Evolutionary conservation across 2,113 vertebrate species (phyloP), one percentile per base, ranked within the genome.

Genomic region (Orientallactaga bullata): DNA sequence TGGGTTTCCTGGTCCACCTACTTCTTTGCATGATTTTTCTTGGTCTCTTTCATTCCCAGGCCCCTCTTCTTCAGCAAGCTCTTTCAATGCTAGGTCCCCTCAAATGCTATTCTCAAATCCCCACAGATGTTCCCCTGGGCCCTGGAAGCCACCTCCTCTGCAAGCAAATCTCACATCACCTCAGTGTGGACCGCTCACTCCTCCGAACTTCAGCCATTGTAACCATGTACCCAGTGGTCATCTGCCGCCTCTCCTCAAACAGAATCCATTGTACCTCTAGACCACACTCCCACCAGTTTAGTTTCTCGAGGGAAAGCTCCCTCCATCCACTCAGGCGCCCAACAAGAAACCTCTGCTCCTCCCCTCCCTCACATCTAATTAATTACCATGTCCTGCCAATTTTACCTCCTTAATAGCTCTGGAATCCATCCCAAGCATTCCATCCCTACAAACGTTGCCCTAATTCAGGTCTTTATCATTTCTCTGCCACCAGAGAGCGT

Each of bases 371-470:
- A 77, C 76, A 91, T 93, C 84, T 93, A 96, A 97, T 94, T 96
- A 95, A 93, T 97, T 96, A 94, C 91, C 63, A 78, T 47, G 37
- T 84, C 80, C 91, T 95, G 91, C 83, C 93, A 95, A 94, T 96
- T 94, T 86, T 95, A 81, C 91, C 93, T 95, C 84, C 58, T 94
- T 95, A 93, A 95, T 96, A 95, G 84, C 81, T 95, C 94, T 96
- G 94, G 94, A 96, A 93, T 79, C 83, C 72, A 89, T 96, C 95
- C 89, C 93, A 82, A 96, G 89, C 87, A 95, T 96, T 96, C 77
- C 89, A 89, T 81, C 80, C 76, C 26, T 68, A 65, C 86, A 94
- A 95, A 94, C 77, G 72, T 84, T 60, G 77, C 58, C 82, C 39
- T 78, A 47, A 93, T 90, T 90, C 91, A 90, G 89, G 37, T 66